Percentiles rank a stretch among this genome's conserved stretches.
Conservation (phyloP, 2,888 invertebrate species). For the Epistrophe grossulariae region DNA sequence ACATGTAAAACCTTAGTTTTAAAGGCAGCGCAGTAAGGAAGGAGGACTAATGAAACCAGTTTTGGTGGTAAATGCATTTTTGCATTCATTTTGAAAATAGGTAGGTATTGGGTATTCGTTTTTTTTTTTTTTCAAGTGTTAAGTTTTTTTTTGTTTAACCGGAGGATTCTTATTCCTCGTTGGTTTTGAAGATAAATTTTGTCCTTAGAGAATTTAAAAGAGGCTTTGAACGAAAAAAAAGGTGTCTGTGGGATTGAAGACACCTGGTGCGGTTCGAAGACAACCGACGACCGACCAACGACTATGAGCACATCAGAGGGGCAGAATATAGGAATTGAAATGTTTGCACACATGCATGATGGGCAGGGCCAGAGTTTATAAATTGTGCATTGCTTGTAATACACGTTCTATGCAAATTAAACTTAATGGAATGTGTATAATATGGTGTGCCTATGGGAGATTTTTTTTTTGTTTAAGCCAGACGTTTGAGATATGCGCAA, state of each 20-base stretch:
- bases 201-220: constrained; percentile 66
- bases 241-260: constrained; percentile 48
- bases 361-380: constrained; percentile 8
- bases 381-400: constrained; percentile 40
- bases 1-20: constrained; percentile 17
- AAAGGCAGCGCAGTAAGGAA: neutral
- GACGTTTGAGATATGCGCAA: constrained; percentile 23
- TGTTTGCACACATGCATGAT: constrained; percentile 36
- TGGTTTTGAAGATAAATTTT: constrained; percentile 38
- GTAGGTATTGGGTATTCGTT: constrained; percentile 5
- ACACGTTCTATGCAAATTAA: constrained; percentile 55
- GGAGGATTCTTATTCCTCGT: constrained; percentile 28
- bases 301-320: neutral
- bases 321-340: constrained; percentile 34
- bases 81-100: constrained; percentile 57
- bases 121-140: constrained; percentile 3
- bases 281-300: neutral
- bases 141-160: constrained; percentile 1
- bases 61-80: constrained; percentile 69
- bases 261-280: constrained; percentile 51
- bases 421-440: constrained; percentile 52
- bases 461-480: constrained; percentile 2
- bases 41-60: constrained; percentile 71
- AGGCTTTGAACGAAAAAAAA: constrained; percentile 23
- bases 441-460: constrained; percentile 37